Evolutionary conservation across 2,888 invertebrate genomes (phyloP).

Genomic region (Cybosia mesomella): DNA sequence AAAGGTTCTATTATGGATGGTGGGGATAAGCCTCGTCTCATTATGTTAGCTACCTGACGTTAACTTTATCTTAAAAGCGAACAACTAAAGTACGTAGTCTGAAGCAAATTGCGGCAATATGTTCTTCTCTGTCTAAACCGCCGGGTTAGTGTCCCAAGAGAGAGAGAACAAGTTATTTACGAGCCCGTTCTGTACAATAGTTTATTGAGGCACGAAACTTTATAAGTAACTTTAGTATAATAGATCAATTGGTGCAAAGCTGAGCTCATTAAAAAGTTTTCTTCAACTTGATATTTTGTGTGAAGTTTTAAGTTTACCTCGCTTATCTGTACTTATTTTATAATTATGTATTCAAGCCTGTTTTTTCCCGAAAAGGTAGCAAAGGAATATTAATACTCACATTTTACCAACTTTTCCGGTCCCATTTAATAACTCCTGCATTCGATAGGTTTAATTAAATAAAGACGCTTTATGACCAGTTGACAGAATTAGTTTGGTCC

Average conservation of each 20-base stretch:
- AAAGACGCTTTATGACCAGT: too few relatives aligned
- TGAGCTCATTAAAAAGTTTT: constrained; percentile 8
- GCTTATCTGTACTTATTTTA: not conserved
- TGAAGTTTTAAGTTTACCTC: not conserved
- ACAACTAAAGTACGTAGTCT: constrained; percentile 15
- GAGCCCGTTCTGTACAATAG: constrained; percentile 13
- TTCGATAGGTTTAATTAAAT: too few relatives aligned
- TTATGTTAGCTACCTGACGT: constrained; percentile 1
- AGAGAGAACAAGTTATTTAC: constrained; percentile 23
- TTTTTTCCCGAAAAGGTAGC: not conserved
- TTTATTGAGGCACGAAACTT: constrained; percentile 17
- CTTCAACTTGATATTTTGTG: not conserved
- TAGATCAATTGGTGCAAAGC: constrained; percentile 9
- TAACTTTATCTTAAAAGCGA: constrained; percentile 11
- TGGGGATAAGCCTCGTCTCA: not conserved
- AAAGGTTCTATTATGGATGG: not conserved
- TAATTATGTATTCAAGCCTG: too few relatives aligned
- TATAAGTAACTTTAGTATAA: constrained; percentile 14
- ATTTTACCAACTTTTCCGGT: not conserved
- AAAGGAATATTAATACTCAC: not conserved
- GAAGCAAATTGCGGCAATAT: constrained; percentile 20
- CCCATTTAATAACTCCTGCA: not conserved
- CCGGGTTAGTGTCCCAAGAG: constrained; percentile 12
- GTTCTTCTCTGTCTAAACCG: constrained; percentile 22
- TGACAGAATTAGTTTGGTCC: too few relatives aligned